Evolutionary conservation across 2,113 vertebrate genomes (phyloP).

Genomic region (Bagarius yarrelli): DNA sequence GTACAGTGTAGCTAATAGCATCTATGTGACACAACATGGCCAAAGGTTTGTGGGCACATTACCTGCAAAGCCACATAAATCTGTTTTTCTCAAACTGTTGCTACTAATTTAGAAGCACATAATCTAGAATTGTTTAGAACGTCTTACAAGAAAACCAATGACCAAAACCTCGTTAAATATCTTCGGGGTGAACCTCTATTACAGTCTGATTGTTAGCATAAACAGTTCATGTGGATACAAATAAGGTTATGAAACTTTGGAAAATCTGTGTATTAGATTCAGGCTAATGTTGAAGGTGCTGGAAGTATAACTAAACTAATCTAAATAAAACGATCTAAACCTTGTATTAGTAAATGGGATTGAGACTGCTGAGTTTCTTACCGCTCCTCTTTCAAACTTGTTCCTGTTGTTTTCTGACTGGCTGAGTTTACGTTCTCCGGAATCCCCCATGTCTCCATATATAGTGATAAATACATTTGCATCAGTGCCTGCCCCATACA

Average conservation of each 20-base stretch:
- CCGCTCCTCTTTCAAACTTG: slow-evolving; percentile 94
- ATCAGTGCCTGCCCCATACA: slow-evolving; percentile 85
- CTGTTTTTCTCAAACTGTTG: too few species aligned
- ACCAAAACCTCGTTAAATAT: too few species aligned
- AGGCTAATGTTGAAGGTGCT: not conserved
- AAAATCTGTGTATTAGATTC: not conserved
- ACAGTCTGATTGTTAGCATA: too few species aligned
- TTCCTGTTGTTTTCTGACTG: slow-evolving; percentile 92
- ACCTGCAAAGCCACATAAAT: too few species aligned
- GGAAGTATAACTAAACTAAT: not conserved
- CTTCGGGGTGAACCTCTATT: too few species aligned
- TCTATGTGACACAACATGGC: not conserved
- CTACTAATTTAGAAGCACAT: too few species aligned
- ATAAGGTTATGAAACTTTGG: not conserved
- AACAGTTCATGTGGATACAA: not conserved
- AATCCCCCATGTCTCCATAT: slow-evolving; percentile 91
- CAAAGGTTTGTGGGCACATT: too few species aligned
- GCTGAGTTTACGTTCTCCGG: slow-evolving; percentile 90
- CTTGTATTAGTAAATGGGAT: not conserved
- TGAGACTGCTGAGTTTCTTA: slow-evolving; percentile 58
- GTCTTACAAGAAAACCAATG: too few species aligned
- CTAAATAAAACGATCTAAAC: too few species aligned
- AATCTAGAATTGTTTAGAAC: too few species aligned
- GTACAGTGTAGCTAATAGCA: not conserved
- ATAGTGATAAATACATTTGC: slow-evolving; percentile 93